Evolutionary conservation across 2,113 vertebrate genomes (phyloP), one percentile per base, ranked within the genome.

Genomic region (Actenoides hombroni): DNA sequence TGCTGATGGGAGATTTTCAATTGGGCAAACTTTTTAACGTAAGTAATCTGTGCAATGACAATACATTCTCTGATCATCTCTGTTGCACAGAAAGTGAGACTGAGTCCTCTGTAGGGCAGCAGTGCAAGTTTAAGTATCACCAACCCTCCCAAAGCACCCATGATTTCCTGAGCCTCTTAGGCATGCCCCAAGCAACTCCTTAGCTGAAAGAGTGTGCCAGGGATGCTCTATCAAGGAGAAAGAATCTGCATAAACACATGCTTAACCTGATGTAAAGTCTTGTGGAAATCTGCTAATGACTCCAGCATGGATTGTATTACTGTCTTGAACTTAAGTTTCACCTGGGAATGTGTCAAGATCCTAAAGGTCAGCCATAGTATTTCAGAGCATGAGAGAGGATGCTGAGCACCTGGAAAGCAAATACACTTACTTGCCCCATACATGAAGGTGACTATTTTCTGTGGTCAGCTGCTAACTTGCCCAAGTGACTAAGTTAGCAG

Each of bases 111-210:
- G 1, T 0, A 61, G 14, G 14, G 75, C 29, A 51, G 35, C 35
- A 51, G 24, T 8, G 18, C 18, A 40, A 26, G 13, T 63, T 37
- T 19, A 68, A 54, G 40, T 3, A 9, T 17, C 19, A 40, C 40
- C 74, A 64, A 10, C 5, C 12, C 26, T 21, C 13, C 10, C 67
- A 33, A 0, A 0, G 5, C 13, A 10, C 33, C 70, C 56, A 9
- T 1, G 4, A 29, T 6, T 1, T 67, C 80, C 61, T 2, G 3
- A 83, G 25, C 19, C 9, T 31, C 39, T 39, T 56, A 26, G 33
- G 5, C 7, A 23, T 19, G 31, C 21, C 75, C 19, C 25, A 10
- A 5, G 46, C 5, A 33, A 29, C 46, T 56, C 9, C 40, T 40
- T 40, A 13, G 16, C 19, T 42, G 39, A 54, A 73, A 10, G 3